Evolutionary conservation across 2,888 invertebrate genomes (phyloP).

Genomic region (Pseudococcus longispinus): DNA sequence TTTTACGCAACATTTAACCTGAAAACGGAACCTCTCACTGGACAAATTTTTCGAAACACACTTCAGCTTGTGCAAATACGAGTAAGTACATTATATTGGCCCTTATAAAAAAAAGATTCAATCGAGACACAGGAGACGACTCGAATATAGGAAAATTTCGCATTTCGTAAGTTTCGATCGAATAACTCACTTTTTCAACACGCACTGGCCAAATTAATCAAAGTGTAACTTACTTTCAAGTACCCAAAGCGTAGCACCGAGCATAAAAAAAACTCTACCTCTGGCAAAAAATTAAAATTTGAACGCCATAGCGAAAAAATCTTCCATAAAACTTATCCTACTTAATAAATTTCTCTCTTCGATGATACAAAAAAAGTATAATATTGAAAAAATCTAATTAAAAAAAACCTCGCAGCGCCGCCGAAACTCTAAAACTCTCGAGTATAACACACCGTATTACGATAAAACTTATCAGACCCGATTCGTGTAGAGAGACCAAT

Average conservation of each 20-base stretch:
- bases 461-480: not conserved
- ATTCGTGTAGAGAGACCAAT: not conserved
- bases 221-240: not conserved
- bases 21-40: too few relatives aligned
- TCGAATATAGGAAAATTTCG: not conserved
- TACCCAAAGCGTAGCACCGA: not conserved
- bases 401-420: not conserved
- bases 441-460: not conserved
- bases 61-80: not conserved
- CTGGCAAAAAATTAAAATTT: not conserved
- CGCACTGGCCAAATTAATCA: conserved; percentile 1
- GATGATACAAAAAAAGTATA: not conserved
- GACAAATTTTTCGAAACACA: not conserved
- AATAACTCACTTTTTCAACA: not conserved
- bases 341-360: not conserved
- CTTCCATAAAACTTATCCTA: not conserved
- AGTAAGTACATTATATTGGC: too few relatives aligned
- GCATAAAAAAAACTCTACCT: not conserved
- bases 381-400: conserved; percentile 21
- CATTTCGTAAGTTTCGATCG: not conserved
- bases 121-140: not conserved
- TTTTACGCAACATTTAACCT: too few relatives aligned
- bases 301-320: not conserved
- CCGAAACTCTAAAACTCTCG: not conserved
- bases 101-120: too few relatives aligned